Conservation (phyloP, 2,888 invertebrate genomes). For the Scaeva pyrastri region DNA sequence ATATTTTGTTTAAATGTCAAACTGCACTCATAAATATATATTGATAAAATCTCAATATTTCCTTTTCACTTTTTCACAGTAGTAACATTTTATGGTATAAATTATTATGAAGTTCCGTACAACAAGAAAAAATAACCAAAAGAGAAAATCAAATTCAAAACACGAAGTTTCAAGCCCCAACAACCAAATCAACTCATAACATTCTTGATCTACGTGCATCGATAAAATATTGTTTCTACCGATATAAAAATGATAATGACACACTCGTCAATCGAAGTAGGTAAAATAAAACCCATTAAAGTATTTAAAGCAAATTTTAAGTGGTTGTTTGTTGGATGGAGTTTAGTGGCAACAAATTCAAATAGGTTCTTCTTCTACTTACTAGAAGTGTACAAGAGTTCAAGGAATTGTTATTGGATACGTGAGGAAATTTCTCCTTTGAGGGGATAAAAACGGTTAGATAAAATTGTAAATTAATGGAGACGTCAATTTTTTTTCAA, state of each 20-base stretch:
- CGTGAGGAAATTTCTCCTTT: slow-evolving; percentile 45
- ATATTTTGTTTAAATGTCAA: too few species aligned
- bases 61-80: too few species aligned
- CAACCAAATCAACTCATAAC: slow-evolving; percentile 8
- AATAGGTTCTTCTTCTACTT: background rate
- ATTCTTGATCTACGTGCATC: slow-evolving; percentile 61
- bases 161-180: slow-evolving; percentile 30
- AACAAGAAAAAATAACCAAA: background rate
- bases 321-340: slow-evolving; percentile 36
- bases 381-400: slow-evolving; percentile 33
- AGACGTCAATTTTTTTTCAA: slow-evolving; percentile 3
- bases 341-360: background rate
- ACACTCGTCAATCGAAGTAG: slow-evolving; percentile 4
- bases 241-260: slow-evolving; percentile 39
- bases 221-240: slow-evolving; percentile 45
- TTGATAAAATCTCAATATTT: too few species aligned
- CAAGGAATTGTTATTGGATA: slow-evolving; percentile 51
- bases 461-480: slow-evolving; percentile 26
- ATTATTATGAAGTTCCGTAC: background rate
- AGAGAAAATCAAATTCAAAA: slow-evolving; percentile 37
- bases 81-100: too few species aligned
- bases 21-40: too few species aligned
- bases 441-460: background rate
- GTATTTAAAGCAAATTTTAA: slow-evolving; percentile 65
- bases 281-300: slow-evolving; percentile 55